Evolutionary conservation across 2,113 vertebrate species (phyloP).

Genomic region (Marcusenius ussheri): DNA sequence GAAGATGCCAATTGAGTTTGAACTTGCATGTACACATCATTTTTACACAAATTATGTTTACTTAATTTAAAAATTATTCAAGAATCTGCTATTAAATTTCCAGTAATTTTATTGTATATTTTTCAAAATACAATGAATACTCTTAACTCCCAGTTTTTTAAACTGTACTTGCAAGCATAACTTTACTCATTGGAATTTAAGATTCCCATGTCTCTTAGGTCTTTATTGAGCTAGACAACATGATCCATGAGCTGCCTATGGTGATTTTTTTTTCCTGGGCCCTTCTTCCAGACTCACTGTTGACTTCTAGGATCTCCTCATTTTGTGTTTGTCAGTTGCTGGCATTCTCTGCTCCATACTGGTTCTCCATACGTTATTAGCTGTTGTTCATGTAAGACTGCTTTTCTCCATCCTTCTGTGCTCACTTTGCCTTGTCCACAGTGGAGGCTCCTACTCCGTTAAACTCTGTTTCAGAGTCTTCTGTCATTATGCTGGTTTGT

Average conservation of each 20-base stretch:
- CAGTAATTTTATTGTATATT: neutral
- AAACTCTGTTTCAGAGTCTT: neutral
- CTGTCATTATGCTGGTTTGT: neutral
- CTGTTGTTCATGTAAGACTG: neutral
- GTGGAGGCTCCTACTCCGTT: neutral
- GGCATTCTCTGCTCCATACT: neutral
- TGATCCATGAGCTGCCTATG: neutral
- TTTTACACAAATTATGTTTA: neutral
- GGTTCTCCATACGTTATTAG: no score
- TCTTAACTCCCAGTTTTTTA: neutral
- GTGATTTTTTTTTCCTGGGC: neutral
- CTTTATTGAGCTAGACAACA: neutral
- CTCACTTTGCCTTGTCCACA: neutral
- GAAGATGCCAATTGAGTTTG: neutral
- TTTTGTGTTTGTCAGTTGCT: neutral
- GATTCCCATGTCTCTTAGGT: neutral
- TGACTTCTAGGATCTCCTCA: neutral
- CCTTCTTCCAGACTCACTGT: neutral
- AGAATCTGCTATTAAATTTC: neutral
- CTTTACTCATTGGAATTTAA: neutral
- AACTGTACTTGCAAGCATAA: neutral
- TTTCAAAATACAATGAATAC: neutral
- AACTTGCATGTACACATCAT: neutral
- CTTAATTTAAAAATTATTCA: neutral
- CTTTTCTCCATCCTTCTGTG: neutral